Base-by-base conservation (phyloP, 2,113 vertebrate genomes). In the Eclectus roratus region DNA sequence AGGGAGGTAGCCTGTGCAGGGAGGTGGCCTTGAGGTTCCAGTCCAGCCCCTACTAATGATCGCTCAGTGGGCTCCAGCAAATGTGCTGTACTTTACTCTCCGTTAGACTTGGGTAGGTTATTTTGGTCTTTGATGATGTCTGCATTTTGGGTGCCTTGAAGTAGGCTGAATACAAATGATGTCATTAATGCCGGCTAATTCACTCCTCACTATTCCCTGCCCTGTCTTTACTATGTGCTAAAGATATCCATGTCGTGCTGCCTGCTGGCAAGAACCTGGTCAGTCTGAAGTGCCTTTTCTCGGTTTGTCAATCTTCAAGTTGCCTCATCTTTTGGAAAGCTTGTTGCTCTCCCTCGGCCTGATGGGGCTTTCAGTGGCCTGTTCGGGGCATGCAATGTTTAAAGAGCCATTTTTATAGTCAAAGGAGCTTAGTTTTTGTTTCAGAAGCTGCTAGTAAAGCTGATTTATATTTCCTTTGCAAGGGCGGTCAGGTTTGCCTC, bases 371-470 rank as follows among this genome's bases (percentile, higher is more conserved):
- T 93, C 72, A 80, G 0, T 68, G 77, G 56, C 70, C 56, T 94
- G 56, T 78, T 88, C 0, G 0, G 50, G 50, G 55, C 81, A 87
- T 82, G 71, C 85, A 79, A 82, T 91, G 66, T 94, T 94, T 96
- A 78, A 93, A 91, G 87, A 96, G 87, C 37, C 68, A 31, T 91
- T 94, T 91, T 93, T 94, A 94, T 82, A 71, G 85, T 88, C 91
- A 64, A 21, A 27, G 3, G 9, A 95, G 79, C 61, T 91, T 66
- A 64, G 58, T 24, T 87, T 89, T 93, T 85, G 79, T 93, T 96
- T 96, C 94, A 95, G 96, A 91, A 96, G 81, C 89, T 90, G 91
- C 88, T 94, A 77, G 79, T 93, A 94, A 96, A 96, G 74, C 66
- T 94, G 88, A 91, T 95, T 95, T 96, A 90, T 96, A 29, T 85